Conservation (phyloP, 2,113 vertebrate species). For the Proteles cristata region DNA sequence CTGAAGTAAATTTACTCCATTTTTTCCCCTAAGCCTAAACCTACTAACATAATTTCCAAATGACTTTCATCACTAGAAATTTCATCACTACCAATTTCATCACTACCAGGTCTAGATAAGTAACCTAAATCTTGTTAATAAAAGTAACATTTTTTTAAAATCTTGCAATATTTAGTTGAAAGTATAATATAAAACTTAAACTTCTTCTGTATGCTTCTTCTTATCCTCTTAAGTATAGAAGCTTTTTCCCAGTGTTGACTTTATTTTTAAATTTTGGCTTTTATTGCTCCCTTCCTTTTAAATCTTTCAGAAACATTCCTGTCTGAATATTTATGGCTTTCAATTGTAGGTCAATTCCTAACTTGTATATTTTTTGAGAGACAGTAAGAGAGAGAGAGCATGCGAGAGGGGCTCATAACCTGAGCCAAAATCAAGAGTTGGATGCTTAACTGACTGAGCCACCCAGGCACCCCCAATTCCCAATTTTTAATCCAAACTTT, state of each 20-base stretch:
- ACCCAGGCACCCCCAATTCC: too few species aligned
- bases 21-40: background rate
- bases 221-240: background rate
- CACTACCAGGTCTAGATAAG: background rate
- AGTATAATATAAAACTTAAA: background rate
- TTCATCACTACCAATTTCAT: slow-evolving; percentile 3
- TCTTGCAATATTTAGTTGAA: background rate
- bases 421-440: too few species aligned
- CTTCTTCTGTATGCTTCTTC: too few species aligned
- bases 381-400: too few species aligned
- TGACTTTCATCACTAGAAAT: background rate
- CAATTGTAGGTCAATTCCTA: background rate
- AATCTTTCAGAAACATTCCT: background rate
- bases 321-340: background rate
- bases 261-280: slow-evolving; percentile 42
- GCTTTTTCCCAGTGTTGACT: background rate
- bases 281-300: background rate
- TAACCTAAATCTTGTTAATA: slow-evolving; percentile 7
- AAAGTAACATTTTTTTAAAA: background rate
- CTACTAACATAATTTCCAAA: background rate
- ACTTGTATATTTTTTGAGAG: background rate
- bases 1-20: background rate
- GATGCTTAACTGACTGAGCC: too few species aligned
- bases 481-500: background rate
- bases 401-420: too few species aligned